Evolutionary conservation across 2,113 vertebrate species (phyloP), one percentile per base, ranked within the genome.

Genomic region (Myotis lucifugus): DNA sequence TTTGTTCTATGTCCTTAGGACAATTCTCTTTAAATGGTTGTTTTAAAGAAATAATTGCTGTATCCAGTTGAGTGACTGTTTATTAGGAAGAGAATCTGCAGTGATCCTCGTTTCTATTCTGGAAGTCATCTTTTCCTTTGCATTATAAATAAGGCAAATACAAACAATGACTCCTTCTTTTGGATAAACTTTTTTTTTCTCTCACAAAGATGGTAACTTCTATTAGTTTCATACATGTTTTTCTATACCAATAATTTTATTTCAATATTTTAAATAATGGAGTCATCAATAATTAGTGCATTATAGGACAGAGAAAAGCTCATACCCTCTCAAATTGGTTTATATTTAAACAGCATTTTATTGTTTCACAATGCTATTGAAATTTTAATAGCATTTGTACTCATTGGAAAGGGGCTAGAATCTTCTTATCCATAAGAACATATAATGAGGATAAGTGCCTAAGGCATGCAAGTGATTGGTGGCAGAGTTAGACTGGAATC

Each of bases 181-280:
- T 21, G 37, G 14, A 40, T 37, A 29, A 66, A 10, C 2, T 66
- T 13, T 70, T 27, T 66, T 87, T 52, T 13, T 79, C 40, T 42
- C 42, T 50, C 50, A 88, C 42, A 74, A 87, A 81, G 42, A 61
- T 11, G 3, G 17, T 72, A 18, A 48, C 42, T 90, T 90, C 76
- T 82, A 56, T 83, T 90, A 59, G 5, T 61, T 84, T 46, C 10
- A 32, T 74, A 18, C 6, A 79, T 78, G 8, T 61, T 64, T 81
- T 74, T 72, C 85, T 61, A 81, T 37, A 46, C 13, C 48, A 90
- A 73, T 87, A 78, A 69, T 27, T 85, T 88, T 73, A 85, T 89
- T n/a, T 88, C 37, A 72, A 40, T 82, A 85, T 37, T 85, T 87
- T 79, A 93, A 79, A 73, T 61, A 64, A 29, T 59, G 27, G 25